Percentiles rank a stretch among this genome's conserved stretches.
These are phyloP conservation scores for Coreoperca whiteheadi DNA, from an alignment of 2,113 vertebrate genomes.

Conservation along the genomic window DNA sequence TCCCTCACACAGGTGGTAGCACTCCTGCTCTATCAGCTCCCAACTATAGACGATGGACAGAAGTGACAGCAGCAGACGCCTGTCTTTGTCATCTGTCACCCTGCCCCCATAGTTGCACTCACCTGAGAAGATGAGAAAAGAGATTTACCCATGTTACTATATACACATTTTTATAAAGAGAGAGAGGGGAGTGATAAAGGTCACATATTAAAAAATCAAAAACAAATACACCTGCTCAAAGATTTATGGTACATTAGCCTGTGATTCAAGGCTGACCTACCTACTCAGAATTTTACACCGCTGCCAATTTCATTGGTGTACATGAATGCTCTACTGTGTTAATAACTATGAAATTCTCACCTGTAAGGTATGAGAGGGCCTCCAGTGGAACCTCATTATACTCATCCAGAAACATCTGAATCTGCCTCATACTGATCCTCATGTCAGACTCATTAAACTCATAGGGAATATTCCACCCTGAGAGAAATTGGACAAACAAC, in stretches of 20 bases:
- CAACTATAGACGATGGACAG: constrained; percentile 90
- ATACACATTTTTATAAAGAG: neutral
- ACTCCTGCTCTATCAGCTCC: constrained; percentile 86
- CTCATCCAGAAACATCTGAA: constrained; percentile 95
- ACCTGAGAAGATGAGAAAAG: constrained; percentile 78
- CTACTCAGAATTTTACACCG: neutral
- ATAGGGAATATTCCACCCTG: constrained; percentile 97
- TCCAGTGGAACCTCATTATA: constrained; percentile 91
- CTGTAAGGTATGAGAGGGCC: constrained; percentile 93
- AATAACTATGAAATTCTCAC: constrained; percentile 72
- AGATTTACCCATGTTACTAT: neutral
- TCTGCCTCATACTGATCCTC: constrained; percentile 92
- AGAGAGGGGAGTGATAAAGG: neutral
- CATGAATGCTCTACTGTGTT: neutral
- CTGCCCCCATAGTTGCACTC: constrained; percentile 97
- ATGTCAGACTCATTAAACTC: constrained; percentile 96
- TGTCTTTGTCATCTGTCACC: constrained; percentile 96
- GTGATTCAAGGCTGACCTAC: neutral
- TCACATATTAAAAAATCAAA: neutral
- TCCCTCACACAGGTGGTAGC: constrained; percentile 86
- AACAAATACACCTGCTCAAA: neutral
- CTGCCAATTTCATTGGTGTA: neutral
- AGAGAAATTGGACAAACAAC: constrained; percentile 9
- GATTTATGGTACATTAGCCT: neutral
- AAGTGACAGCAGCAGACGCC: constrained; percentile 92